Evolutionary conservation across 2,888 invertebrate species (phyloP).

Genomic region (Eilema sororculum): DNA sequence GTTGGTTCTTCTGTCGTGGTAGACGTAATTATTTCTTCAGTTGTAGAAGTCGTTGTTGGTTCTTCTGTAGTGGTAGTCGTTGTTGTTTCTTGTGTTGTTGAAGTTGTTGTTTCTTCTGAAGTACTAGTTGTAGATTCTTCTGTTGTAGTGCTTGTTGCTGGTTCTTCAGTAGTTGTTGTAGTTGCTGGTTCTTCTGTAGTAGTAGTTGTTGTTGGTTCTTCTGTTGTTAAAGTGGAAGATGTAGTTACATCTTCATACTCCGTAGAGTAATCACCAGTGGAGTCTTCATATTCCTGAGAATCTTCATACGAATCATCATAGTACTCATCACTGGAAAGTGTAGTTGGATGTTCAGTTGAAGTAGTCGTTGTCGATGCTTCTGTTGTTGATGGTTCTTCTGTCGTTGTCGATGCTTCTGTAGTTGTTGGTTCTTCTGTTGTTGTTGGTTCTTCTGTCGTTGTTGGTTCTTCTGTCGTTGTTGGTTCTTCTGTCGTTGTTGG

Average conservation of each 20-base stretch:
- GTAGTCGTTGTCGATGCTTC: background rate
- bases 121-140: background rate
- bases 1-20: too few species aligned
- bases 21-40: background rate
- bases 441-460: too few species aligned
- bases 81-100: background rate
- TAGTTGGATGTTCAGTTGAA: background rate
- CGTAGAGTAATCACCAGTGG: background rate
- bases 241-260: background rate
- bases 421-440: background rate
- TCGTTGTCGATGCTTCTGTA: slow-evolving; percentile 1
- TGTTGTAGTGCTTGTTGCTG: background rate
- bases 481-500: background rate
- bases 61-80: background rate
- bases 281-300: background rate
- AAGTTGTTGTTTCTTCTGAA: background rate
- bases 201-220: background rate
- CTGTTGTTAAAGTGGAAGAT: background rate
- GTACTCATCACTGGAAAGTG: too few species aligned
- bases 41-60: slow-evolving; percentile 3
- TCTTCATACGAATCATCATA: background rate
- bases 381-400: background rate
- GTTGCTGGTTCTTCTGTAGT: slow-evolving; percentile 14
- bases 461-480: background rate
- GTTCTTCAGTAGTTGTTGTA: too few species aligned